Evolutionary conservation across 2,888 invertebrate species (phyloP), one percentile per base, ranked within the genome.

Genomic region (Stenodema calcarata): DNA sequence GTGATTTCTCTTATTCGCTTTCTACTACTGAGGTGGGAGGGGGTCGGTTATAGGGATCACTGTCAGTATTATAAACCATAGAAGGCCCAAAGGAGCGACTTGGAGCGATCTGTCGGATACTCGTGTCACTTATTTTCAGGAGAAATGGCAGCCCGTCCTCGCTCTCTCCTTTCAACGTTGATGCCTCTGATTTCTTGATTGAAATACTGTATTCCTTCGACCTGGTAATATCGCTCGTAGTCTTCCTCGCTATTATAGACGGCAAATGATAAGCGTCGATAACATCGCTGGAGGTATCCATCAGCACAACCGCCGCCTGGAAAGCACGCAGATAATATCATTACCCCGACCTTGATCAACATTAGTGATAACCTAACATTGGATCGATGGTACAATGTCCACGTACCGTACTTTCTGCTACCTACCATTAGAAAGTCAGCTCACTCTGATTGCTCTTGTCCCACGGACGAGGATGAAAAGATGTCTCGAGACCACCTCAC

Each of bases 41-140:
- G 7, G 35, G 35, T 35, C 35, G 2, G 35, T 35, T 35, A 35
- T 75, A n/a, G 12, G 41, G 30, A 16, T 78, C 78, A n/a, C 80
- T 80, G 16, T 54, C 80, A 6, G 54, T 54, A 4, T 47, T 80
- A 16, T 50, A 54, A 11, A 80, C 80, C 54, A 80, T 54, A 11
- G 54, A 50, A 47, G 80, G 54, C n/a, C 80, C 80, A 28, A 80
- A 80, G 2, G 80, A 80, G 14, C 80, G 50, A 28, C 80, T 80
- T 28, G 80, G 47, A 27, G 80, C 54, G n/a, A 80, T 80, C 47
- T 80, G 80, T 28, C n/a, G 30, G 6, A 80, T 80, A 54, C 35
- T 80, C 0, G 80, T 30, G 28, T 80, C 80, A 18, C 80, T 80
- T 1, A 80, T 54, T 50, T 80, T 80, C 41, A 80, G 6, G 1